Evolutionary conservation across 2,797 vertebrate species (phyloP).

Genomic region (Merluccius polli): DNA sequence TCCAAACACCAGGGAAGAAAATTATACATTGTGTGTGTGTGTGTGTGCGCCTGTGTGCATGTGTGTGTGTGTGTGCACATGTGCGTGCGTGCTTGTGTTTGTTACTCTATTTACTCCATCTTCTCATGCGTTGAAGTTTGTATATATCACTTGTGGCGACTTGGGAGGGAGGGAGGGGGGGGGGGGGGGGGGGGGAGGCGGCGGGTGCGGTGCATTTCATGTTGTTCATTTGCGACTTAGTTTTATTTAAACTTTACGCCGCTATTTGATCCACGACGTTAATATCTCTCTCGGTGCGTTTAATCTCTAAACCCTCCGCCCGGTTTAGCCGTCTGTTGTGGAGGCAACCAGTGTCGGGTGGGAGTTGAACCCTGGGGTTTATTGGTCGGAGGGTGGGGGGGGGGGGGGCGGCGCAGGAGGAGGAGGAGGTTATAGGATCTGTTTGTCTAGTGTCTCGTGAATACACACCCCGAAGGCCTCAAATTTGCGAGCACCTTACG

Average conservation of each 20-base stretch:
- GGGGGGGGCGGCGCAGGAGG: neutral
- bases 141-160: neutral
- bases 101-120: neutral
- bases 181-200: too few species aligned
- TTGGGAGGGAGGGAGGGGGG: too few species aligned
- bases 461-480: conserved; percentile 44
- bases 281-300: neutral
- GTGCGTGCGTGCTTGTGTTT: neutral
- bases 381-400: neutral
- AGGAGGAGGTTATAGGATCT: conserved; percentile 34
- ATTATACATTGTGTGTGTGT: conserved; percentile 49
- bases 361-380: neutral
- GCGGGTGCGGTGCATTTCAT: too few species aligned
- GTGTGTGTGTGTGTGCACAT: conserved; percentile 15
- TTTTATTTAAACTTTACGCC: too few species aligned
- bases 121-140: neutral
- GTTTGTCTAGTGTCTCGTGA: conserved; percentile 56
- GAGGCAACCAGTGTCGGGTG: neutral
- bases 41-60: neutral
- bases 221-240: too few species aligned
- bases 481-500: conserved; percentile 35
- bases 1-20: conserved; percentile 66
- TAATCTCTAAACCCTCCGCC: neutral
- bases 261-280: neutral
- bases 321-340: neutral